Base-by-base conservation (phyloP, 2,888 invertebrate genomes). In the Pimpla rufipes region DNA sequence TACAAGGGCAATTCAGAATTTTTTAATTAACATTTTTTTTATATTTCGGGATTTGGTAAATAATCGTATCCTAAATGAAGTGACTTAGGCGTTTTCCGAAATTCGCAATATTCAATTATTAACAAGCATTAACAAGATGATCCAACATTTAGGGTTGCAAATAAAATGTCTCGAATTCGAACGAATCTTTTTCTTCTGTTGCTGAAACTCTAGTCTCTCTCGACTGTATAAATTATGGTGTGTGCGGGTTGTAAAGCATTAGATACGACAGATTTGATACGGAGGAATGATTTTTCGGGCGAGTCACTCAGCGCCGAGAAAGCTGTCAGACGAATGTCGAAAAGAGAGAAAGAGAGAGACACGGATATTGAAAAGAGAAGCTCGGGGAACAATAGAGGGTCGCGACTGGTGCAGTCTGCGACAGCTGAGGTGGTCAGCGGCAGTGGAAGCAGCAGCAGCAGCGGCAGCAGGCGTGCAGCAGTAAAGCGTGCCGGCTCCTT, bases 401-500 rank as follows among this genome's bases (percentile, higher is more conserved):
- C 42, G 73, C 35, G 23, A 57, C 70, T 79, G 52, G 62, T 55
- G 52, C 64, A 71, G 70, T 42, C 64, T 68, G 81, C 75, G 82
- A 83, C 85, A 86, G 85, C 85, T 79, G 85, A 83, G 85, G 76
- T 85, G 86, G 86, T 85, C 84, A 86, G 73, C 79, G 40, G 70
- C 59, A 18, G 76, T 57, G 52, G 42, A 66, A 78, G 81, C 50
- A 52, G 76, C 70, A 52, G 66, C 66, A 42, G 66, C 59, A 37
- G 29, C 35, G 29, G 57, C 57, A 59, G 59, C 76, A 76, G 79
- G 45, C 79, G 70, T 68, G 82, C 62, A 67, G 74, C 67, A 62
- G 68, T 68, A 79, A 78, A 77, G 77, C 68, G 70, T 68, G 76
- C 76, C 67, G 59, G 71, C 64, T 77, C 78, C 59, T 37, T 55